A percentile compares a stretch with the other conserved stretches of the same genome.
These are phyloP conservation scores for Stichodactyla helianthus DNA, from an alignment of 64 coral and sea anemone genomes.

Conservation along the genomic window DNA sequence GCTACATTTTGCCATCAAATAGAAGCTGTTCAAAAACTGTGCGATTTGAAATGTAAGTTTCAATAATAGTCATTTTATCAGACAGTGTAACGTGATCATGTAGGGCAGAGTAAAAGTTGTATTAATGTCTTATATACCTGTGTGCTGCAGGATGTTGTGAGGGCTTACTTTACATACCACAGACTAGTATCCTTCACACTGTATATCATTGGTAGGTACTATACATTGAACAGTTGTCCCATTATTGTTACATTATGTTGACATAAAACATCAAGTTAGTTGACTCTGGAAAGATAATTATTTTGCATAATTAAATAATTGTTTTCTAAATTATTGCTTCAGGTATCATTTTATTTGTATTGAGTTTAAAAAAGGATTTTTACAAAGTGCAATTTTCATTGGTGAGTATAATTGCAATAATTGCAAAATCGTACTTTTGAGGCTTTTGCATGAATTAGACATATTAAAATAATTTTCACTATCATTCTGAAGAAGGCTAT, in stretches of 20 bases:
- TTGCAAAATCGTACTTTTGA: too few species aligned
- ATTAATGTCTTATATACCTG: background rate
- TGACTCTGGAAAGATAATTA: background rate
- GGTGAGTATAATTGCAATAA: conserved; percentile 22
- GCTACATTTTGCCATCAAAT: background rate
- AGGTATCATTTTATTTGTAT: conserved; percentile 90
- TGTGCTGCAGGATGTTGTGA: conserved; percentile 66
- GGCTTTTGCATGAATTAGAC: too few species aligned
- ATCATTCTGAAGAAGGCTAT: too few species aligned
- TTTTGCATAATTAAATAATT: background rate
- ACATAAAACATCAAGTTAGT: too few species aligned
- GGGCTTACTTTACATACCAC: conserved; percentile 78
- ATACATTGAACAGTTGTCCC: background rate
- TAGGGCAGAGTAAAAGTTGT: too few species aligned
- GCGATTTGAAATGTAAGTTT: too few species aligned
- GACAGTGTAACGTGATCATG: too few species aligned
- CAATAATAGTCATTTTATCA: too few species aligned
- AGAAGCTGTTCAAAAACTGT: too few species aligned
- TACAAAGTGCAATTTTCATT: conserved; percentile 98
- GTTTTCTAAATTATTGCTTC: background rate
- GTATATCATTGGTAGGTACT: conserved; percentile 70
- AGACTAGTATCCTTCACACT: conserved; percentile 72
- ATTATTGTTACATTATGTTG: too few species aligned
- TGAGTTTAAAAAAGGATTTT: conserved; percentile 92
- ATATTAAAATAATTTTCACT: too few species aligned